These are phyloP conservation scores for Graptemys geographica DNA, from an alignment of 2,797 vertebrate genomes.

Conservation along the genomic window DNA sequence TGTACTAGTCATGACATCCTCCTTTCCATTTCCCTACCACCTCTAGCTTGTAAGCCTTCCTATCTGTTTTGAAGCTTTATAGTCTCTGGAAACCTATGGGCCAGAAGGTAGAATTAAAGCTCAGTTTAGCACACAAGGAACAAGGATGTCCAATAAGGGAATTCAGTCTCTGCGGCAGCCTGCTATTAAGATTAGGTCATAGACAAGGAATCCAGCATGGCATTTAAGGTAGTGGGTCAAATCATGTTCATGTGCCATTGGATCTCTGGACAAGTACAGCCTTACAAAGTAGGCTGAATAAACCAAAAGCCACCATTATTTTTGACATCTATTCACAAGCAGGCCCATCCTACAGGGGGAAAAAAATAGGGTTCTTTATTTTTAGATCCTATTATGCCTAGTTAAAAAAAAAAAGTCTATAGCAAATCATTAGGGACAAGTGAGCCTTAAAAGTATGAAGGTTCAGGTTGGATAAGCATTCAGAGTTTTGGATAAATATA, in stretches of 20 bases:
- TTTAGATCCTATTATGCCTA: neutral
- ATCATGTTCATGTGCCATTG: neutral
- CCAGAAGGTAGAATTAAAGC: neutral
- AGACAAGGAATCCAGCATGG: neutral
- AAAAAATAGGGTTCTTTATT: neutral
- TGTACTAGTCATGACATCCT: neutral
- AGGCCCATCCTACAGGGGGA: neutral
- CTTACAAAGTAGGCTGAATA: neutral
- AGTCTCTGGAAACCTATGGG: neutral
- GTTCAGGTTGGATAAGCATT: neutral
- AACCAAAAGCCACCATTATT: neutral
- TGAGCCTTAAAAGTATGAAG: neutral
- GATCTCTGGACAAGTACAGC: neutral
- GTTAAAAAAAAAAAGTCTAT: neutral
- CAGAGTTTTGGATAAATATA: neutral
- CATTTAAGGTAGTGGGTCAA: neutral
- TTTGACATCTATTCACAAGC: neutral
- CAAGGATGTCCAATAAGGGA: neutral
- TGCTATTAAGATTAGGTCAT: neutral
- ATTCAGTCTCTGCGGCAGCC: neutral
- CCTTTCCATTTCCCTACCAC: neutral
- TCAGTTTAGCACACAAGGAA: neutral
- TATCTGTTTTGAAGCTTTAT: neutral
- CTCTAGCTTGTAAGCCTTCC: neutral
- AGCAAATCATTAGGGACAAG: fast-evolving